A percentile compares a stretch with the other conserved stretches of the same genome.
phyloP scores from a whole-genome alignment of 2,113 vertebrate genomes.

The Phalacrocorax pelagicus region DNA sequence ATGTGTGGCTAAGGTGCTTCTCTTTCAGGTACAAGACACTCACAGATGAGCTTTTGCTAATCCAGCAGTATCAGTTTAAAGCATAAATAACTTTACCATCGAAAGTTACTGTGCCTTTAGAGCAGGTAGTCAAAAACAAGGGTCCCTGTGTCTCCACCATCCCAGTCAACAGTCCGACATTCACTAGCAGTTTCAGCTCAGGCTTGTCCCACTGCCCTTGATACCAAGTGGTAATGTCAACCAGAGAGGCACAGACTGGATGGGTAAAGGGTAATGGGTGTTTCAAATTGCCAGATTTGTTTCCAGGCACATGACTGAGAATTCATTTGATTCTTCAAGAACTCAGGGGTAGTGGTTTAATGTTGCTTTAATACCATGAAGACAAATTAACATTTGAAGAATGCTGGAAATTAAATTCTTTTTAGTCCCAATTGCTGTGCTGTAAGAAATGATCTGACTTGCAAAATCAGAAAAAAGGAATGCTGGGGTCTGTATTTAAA shows the following conservation, averaged over 20 bases:
- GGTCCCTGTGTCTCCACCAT: not conserved
- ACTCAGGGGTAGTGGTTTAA: not conserved
- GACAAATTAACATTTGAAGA: conserved; percentile 19
- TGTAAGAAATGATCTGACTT: conserved; percentile 24
- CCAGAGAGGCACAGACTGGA: not conserved
- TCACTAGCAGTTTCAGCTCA: not conserved
- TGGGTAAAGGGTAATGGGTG: not conserved
- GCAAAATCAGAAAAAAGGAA: not conserved
- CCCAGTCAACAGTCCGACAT: not conserved
- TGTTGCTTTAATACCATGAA: not conserved
- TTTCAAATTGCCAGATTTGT: not conserved
- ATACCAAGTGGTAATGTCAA: not conserved
- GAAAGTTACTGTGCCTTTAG: not conserved
- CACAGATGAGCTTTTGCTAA: not conserved
- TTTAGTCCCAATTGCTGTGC: not conserved
- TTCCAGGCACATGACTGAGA: not conserved
- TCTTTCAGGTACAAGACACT: not conserved
- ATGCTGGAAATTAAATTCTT: conserved; percentile 13
- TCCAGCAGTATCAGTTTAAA: not conserved
- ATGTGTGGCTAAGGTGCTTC: not conserved
- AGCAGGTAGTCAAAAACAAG: not conserved
- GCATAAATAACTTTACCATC: not conserved
- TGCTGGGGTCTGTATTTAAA: not conserved
- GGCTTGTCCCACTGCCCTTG: not conserved
- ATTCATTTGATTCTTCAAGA: conserved; percentile 11